Base-by-base conservation (phyloP, 2,113 vertebrate species). In the Hydropotes inermis region DNA sequence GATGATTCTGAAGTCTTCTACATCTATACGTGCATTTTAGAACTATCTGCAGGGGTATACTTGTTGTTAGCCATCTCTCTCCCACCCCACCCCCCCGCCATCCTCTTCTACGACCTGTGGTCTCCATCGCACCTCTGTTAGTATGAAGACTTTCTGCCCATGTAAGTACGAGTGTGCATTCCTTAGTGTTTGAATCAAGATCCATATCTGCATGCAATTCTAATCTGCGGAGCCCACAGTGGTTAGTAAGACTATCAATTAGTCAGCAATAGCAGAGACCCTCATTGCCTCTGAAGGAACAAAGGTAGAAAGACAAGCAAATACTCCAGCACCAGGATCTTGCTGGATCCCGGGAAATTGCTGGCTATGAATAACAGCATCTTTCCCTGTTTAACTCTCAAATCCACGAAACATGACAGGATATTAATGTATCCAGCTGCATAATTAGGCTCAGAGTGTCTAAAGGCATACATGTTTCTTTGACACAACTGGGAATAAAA, bases 241-340 rank as follows among this genome's bases (percentile, higher is more conserved):
- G 54, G 97, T 98, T 98, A 98, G 98, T 96, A 98, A 98, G 98
- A 99, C 98, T 98, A 98, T 98, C 98, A 98, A 97, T 99, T 98
- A 99, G 98, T 98, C 98, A 98, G 98, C 98, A 98, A 97, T 98
- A 98, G 98, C 98, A 97, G 54, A 95, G 98, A 97, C 98, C 98
- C 95, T 98, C 98, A 94, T 94, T 19, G 97, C 97, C 98, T 96
- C 98, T 87, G 94, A 97, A 98, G 97, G 98, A 98, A 98, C 97
- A 98, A 99, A 98, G 92, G 98, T 98, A 97, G 97, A 98, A 99
- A 98, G 98, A 97, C 96, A 98, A 94, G 97, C 98, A 98, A 97
- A 98, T 97, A 93, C 91, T 98, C 78, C 94, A 98, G 98, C 98
- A 98, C 95, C 98, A 98, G 98, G 97, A 98, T 98, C 98, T 96